Base-by-base conservation (phyloP, 2,888 invertebrate species). In the Kryphioiulus occultus region DNA sequence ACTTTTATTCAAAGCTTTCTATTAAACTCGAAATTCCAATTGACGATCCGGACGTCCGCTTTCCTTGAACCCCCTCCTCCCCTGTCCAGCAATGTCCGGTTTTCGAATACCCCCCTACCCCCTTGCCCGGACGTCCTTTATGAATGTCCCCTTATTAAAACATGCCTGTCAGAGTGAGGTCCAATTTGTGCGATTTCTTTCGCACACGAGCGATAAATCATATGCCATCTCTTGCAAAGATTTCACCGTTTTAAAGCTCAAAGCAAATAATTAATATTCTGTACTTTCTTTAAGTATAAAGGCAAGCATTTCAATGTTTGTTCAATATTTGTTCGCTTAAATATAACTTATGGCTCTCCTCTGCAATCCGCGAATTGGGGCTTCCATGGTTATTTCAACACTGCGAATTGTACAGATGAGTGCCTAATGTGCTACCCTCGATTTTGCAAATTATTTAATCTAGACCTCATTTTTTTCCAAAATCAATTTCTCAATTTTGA, bases 391-490 rank as follows among this genome's bases (percentile, higher is more conserved):
- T 78, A 78, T 78, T 78, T 30, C 68, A 30, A 78, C 78, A 78
- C 26, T 30, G 30, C 7, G 15, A 78, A 78, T 78, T 30, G 30
- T 30, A 30, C 78, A 30, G 26, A 30, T 78, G 78, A 30, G 78
- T 78, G 78, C 26, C 30, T 30, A 78, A 30, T 30, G 12, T 78
- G 78, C 30, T 78, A 78, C 78, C 78, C 78, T 78, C 78, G 78
- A 30, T 78, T 30, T 78, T 78, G 26, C 2, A 26, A 78, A 78
- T 78, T 44, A 30, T 78, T 78, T 78, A 78, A 78, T 78, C 78
- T 30, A 78, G 78, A 78, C 78, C 78, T 78, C 26, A 78, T 78
- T 78, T 78, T 30, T 78, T 22, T 68, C 26, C 26, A 30, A 78
- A 53, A 78, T 30, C 78, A 78, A 78, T 78, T 78, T 78, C 78